These are phyloP conservation scores for Barypeithes pellucidus DNA, from an alignment of 2,888 invertebrate genomes.

Conservation along the genomic window DNA sequence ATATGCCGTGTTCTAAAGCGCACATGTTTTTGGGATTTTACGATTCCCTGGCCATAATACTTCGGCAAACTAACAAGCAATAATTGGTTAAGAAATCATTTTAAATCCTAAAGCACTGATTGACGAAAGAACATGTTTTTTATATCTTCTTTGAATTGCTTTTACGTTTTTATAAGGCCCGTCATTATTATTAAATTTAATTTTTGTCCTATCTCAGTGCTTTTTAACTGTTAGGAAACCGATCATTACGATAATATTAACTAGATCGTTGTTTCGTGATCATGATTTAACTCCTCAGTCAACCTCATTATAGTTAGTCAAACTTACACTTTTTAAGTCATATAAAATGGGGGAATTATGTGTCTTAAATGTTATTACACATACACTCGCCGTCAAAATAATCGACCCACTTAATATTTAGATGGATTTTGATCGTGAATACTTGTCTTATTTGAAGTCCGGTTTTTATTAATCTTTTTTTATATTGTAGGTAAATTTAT, in stretches of 20 bases:
- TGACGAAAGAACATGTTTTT: slow-evolving; percentile 1
- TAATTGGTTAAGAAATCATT: slow-evolving; percentile 8
- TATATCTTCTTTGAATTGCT: slow-evolving; percentile 10
- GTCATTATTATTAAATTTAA: slow-evolving; percentile 27
- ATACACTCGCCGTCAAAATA: too few relatives aligned
- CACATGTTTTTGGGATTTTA: neutral
- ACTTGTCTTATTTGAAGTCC: too few relatives aligned
- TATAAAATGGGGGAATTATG: neutral
- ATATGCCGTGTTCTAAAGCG: neutral
- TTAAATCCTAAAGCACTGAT: slow-evolving; percentile 9
- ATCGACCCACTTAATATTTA: too few relatives aligned
- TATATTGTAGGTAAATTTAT: too few relatives aligned
- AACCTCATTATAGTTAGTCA: neutral
- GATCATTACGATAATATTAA: slow-evolving; percentile 20
- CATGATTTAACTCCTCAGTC: neutral
- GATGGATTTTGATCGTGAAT: too few relatives aligned
- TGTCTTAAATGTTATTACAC: too few relatives aligned
- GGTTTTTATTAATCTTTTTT: too few relatives aligned
- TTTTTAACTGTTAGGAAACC: slow-evolving; percentile 19
- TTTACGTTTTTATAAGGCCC: slow-evolving; percentile 11
- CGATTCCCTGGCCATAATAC: slow-evolving; percentile 4
- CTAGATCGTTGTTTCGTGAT: slow-evolving; percentile 15
- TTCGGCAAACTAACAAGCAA: slow-evolving; percentile 4
- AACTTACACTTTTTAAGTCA: neutral
- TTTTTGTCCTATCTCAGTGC: slow-evolving; percentile 14